A percentile compares a stretch with the other conserved stretches of the same genome.
Evolutionary conservation across 1,140 invertebrate genomes (phyloP).

Genomic region (Bombus difficillimus): DNA sequence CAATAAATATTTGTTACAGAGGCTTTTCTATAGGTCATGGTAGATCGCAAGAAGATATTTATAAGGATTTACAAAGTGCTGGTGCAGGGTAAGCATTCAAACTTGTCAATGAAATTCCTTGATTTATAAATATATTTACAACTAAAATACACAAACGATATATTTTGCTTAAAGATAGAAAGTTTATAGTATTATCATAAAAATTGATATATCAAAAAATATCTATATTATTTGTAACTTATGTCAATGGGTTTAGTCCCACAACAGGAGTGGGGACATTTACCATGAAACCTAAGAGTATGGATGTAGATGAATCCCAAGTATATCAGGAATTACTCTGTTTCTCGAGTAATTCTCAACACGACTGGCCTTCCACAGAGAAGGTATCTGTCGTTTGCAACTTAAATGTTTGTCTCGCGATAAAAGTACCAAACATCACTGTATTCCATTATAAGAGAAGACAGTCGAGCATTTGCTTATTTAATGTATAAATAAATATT

Average conservation of each 20-base stretch:
- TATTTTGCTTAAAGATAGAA: not conserved
- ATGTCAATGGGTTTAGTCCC: constrained; percentile 78
- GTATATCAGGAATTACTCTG: constrained; percentile 82
- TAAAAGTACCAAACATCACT: constrained; percentile 60
- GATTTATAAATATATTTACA: not conserved
- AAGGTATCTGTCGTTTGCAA: constrained; percentile 73
- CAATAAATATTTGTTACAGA: constrained; percentile 82
- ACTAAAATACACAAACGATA: not conserved
- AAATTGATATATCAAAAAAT: constrained; percentile 1
- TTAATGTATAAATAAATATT: not conserved
- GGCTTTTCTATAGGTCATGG: constrained; percentile 89
- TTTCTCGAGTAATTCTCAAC: constrained; percentile 80
- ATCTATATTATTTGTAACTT: constrained; percentile 61
- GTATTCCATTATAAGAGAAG: constrained; percentile 23
- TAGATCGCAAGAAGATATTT: constrained; percentile 91
- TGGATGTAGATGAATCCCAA: constrained; percentile 81
- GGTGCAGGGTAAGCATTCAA: constrained; percentile 81
- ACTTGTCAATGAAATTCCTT: not conserved
- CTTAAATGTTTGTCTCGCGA: constrained; percentile 33
- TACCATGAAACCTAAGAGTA: constrained; percentile 81
- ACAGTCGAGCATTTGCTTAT: not conserved
- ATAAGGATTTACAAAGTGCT: constrained; percentile 88
- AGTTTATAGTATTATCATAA: not conserved
- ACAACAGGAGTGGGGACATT: constrained; percentile 79
- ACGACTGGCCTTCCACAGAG: constrained; percentile 79